Evolutionary conservation across 2,113 vertebrate species (phyloP), one percentile per base, ranked within the genome.

Genomic region (Spea multiplicata): DNA sequence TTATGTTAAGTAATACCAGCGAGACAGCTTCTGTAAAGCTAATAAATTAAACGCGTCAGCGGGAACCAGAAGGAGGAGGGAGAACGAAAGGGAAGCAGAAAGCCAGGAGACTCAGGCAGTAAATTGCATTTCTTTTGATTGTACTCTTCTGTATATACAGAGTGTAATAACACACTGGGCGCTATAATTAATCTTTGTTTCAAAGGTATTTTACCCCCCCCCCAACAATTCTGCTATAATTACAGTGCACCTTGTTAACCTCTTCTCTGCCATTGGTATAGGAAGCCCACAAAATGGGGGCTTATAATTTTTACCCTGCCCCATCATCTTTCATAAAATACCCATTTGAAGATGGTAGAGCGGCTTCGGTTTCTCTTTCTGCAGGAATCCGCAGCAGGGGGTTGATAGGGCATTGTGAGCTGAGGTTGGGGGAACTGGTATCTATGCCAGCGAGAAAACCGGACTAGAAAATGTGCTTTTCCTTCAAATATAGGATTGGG

Each of bases 1-100:
- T 79, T 79, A 79, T 79, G 76, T 73, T 79, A 79, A 79, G 76
- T 79, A 79, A 79, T 79, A 79, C 76, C 70, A 79, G 76, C 70
- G 61, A 79, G 76, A 79, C 76, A 79, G 61, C 72, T 79, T 79
- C 76, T 79, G 76, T 79, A 79, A 79, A 79, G 70, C 76, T 79
- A 79, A 79, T 79, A 79, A 79, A 79, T 79, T 79, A 79, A 79
- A 71, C 76, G 76, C 76, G 70, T 79, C 76, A 79, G 73, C 62
- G 76, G 76, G 76, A 79, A 79, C 76, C 69, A 79, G 16, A 59
- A 73, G 47, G 76, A 59, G 76, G 76, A 59, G 76, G 65, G 71
- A 66, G 72, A 50, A 50, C 45, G 30, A 50, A 68, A 44, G 65
- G 59, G 50, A 67, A 45, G 50, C 44, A 17, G 16, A 80, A 46